phyloP scores from a whole-genome alignment of 2,113 vertebrate genomes.

The Dunckerocampus dactyliophorus region DNA sequence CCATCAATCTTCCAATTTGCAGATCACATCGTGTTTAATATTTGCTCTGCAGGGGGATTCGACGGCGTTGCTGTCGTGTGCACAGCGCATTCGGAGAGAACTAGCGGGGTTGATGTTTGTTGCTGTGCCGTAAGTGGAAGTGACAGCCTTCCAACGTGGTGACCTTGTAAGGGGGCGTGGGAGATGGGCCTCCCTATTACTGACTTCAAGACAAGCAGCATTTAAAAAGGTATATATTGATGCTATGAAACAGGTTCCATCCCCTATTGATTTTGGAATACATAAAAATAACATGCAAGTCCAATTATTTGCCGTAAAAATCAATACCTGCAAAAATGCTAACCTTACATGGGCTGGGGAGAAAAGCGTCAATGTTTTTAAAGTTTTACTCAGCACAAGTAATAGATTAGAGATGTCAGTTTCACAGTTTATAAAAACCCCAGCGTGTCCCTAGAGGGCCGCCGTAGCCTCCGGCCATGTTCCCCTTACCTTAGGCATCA shows the following conservation, averaged over 20 bases:
- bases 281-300: neutral
- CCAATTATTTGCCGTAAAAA: conserved; percentile 59
- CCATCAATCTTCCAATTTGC: neutral
- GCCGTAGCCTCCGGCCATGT: conserved; percentile 97
- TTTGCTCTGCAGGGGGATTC: neutral
- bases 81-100: conserved; percentile 26
- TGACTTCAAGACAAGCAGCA: conserved; percentile 18
- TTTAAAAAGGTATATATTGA: neutral
- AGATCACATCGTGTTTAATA: neutral
- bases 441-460: conserved; percentile 88
- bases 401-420: conserved; percentile 99
- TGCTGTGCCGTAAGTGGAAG: conserved; percentile 65
- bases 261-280: conserved; percentile 4
- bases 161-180: conserved; percentile 48
- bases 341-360: conserved; percentile 54
- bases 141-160: conserved; percentile 68
- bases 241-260: neutral
- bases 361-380: conserved; percentile 91
- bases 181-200: conserved; percentile 48
- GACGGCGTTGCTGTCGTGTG: neutral
- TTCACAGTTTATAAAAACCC: conserved; percentile 95
- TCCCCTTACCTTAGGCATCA: conserved; percentile 98
- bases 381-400: conserved; percentile 99
- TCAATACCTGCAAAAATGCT: conserved; percentile 58
- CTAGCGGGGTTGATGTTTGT: conserved; percentile 31